Evolutionary conservation across 2,113 vertebrate species (phyloP).

Genomic region (Triplophysa tibetana): DNA sequence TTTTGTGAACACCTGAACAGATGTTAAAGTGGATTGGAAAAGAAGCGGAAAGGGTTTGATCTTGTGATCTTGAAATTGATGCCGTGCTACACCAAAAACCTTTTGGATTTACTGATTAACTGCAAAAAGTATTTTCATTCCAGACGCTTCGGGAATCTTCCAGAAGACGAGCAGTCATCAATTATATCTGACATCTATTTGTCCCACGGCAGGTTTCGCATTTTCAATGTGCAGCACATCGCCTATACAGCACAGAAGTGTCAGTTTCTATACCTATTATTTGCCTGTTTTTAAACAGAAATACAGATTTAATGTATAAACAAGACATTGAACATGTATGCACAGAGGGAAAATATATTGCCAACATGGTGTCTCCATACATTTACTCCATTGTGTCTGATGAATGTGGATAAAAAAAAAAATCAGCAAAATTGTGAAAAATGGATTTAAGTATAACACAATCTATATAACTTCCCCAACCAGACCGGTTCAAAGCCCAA

Average conservation of each 20-base stretch:
- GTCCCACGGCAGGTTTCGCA: neutral
- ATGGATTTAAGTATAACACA: no score
- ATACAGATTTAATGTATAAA: no score
- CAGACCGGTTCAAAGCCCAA: no score
- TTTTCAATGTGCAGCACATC: neutral
- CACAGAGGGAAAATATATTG: no score
- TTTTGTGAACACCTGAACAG: neutral
- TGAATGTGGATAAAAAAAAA: no score
- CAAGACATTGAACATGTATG: neutral
- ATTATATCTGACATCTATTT: slow-evolving; percentile 16
- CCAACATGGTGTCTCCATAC: no score
- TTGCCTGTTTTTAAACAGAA: neutral
- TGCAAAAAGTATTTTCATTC: neutral
- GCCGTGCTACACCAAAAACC: neutral
- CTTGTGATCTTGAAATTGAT: neutral
- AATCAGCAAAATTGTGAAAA: no score
- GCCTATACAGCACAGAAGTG: neutral
- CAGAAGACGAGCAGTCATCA: neutral
- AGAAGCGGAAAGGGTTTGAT: slow-evolving; percentile 12
- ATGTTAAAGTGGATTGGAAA: neutral
- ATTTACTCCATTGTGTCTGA: no score
- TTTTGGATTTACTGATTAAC: slow-evolving; percentile 11
- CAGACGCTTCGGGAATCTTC: neutral
- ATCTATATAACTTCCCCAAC: no score
- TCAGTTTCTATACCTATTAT: neutral